A percentile compares a stretch with the other conserved stretches of the same genome.
phyloP scores from a whole-genome alignment of 2,113 vertebrate genomes.

The Oreocharis arfaki region DNA sequence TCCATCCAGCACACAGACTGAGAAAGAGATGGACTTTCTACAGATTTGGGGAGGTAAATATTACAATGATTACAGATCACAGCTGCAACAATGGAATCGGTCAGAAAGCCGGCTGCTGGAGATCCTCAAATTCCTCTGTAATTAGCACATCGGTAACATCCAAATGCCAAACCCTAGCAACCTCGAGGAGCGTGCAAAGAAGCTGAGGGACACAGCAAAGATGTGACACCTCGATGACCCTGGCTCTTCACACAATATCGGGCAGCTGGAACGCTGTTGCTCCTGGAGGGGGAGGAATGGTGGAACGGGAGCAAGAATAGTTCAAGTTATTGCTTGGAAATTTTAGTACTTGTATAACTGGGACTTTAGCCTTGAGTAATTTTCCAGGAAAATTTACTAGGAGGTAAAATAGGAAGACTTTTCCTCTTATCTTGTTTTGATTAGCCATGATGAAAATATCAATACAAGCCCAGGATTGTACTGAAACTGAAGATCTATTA shows the following conservation, averaged over 20 bases:
- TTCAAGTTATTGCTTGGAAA: not conserved
- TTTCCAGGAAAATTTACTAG: not conserved
- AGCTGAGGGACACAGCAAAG: conserved; percentile 26
- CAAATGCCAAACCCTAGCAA: conserved; percentile 84
- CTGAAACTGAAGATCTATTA: not conserved
- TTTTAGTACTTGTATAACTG: not conserved
- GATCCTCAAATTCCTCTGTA: conserved; percentile 74
- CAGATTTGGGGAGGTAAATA: conserved; percentile 32
- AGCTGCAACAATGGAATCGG: conserved; percentile 61
- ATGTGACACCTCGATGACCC: conserved; percentile 75
- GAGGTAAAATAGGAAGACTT: not conserved
- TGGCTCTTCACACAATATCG: conserved; percentile 59
- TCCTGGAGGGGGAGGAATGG: not conserved
- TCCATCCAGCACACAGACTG: not conserved
- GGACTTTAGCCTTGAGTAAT: not conserved
- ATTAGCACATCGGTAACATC: conserved; percentile 78
- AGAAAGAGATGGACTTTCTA: conserved; percentile 14
- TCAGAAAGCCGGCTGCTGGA: conserved; percentile 48
- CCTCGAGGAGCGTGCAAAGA: conserved; percentile 55
- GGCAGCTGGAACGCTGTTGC: conserved; percentile 63
- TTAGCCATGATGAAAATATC: not conserved
- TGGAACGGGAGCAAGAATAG: not conserved
- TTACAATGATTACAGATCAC: conserved; percentile 53
- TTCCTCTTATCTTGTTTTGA: not conserved
- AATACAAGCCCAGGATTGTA: not conserved